phyloP scores from a whole-genome alignment of 2,888 invertebrate genomes.

The Limnephilus marmoratus region DNA sequence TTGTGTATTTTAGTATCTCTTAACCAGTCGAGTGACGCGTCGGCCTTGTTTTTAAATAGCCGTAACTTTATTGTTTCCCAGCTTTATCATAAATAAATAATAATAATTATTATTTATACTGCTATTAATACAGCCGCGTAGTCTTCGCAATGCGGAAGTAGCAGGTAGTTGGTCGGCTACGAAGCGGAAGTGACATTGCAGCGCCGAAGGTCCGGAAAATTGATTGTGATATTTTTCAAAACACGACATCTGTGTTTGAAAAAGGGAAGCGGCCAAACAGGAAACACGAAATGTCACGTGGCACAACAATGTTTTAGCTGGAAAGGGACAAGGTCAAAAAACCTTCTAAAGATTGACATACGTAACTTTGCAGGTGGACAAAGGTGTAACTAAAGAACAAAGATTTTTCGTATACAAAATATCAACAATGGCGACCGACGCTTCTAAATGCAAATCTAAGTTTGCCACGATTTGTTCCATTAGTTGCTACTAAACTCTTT shows the following conservation, averaged over 20 bases:
- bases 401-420: no score
- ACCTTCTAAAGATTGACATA: not conserved
- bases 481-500: no score
- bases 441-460: no score
- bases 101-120: not conserved
- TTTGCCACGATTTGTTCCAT: no score
- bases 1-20: not conserved
- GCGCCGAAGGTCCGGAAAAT: not conserved
- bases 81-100: not conserved
- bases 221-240: not conserved
- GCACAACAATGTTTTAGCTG: not conserved
- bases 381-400: not conserved
- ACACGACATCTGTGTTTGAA: not conserved
- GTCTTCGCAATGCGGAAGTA: not conserved
- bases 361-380: not conserved
- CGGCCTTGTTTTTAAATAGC: not conserved
- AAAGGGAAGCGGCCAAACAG: not conserved
- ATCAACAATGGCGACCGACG: no score
- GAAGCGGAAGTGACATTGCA: not conserved
- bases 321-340: not conserved
- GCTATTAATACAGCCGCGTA: not conserved
- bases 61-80: not conserved
- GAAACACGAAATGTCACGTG: not conserved
- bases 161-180: not conserved
- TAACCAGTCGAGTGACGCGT: not conserved